Conservation (phyloP, 2,888 invertebrate genomes). For the Rhopalosiphum nymphaeae region DNA sequence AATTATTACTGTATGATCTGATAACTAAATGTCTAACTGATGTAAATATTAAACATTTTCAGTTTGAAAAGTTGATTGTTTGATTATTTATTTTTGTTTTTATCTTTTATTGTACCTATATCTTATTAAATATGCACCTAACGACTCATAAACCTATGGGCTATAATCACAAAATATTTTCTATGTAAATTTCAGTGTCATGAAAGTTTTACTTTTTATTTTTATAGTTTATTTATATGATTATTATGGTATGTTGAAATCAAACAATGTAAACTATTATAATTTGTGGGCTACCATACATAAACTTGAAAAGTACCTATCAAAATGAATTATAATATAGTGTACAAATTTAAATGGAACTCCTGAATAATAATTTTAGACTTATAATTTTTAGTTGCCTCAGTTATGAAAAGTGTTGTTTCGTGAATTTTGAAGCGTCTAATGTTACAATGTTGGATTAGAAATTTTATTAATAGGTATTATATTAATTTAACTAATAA, state of each 20-base stretch:
- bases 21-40: slow-evolving; percentile 38
- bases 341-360: background rate
- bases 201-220: background rate
- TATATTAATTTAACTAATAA: background rate
- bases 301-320: background rate
- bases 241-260: background rate
- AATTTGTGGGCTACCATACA: background rate
- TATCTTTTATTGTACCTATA: background rate
- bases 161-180: background rate
- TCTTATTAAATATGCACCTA: background rate
- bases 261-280: background rate
- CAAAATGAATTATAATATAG: background rate
- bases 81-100: slow-evolving; percentile 22
- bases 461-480: background rate
- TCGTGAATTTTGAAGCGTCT: background rate
- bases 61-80: slow-evolving; percentile 37
- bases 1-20: slow-evolving; percentile 59
- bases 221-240: too few species aligned
- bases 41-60: slow-evolving; percentile 54
- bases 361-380: background rate
- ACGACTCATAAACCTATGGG: background rate
- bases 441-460: background rate
- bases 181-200: background rate
- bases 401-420: background rate
- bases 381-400: background rate